These are phyloP conservation scores for Mustelus asterias DNA, from an alignment of 2,113 vertebrate genomes.

Conservation along the genomic window DNA sequence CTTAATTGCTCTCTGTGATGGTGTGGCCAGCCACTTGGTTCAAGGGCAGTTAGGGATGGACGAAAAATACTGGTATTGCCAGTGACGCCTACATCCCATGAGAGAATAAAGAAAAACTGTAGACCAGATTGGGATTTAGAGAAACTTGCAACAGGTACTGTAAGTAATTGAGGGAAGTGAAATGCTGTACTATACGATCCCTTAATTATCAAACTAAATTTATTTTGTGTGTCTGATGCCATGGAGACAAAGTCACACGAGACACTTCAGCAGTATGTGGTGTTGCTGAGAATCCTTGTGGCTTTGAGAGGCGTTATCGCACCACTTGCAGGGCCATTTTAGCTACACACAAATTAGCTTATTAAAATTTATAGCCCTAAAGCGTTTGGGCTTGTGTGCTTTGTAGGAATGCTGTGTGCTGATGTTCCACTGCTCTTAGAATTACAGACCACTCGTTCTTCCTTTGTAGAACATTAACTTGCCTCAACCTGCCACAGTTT, in stretches of 20 bases:
- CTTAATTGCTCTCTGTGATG: too few species aligned
- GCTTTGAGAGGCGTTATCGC: neutral
- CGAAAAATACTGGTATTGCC: too few species aligned
- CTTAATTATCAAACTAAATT: neutral
- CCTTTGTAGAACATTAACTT: neutral
- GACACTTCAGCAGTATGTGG: neutral
- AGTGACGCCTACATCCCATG: too few species aligned
- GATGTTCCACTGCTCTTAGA: neutral
- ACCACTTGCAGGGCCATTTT: neutral
- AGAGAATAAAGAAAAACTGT: too few species aligned
- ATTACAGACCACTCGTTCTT: neutral
- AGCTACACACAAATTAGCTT: neutral
- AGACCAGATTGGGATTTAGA: neutral
- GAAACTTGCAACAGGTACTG: neutral
- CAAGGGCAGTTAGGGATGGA: too few species aligned
- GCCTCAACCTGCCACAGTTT: neutral
- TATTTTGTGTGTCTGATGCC: neutral
- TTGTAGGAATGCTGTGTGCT: neutral
- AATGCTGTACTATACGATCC: neutral
- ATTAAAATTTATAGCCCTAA: neutral
- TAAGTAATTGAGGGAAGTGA: neutral
- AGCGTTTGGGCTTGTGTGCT: neutral
- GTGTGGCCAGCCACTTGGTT: too few species aligned
- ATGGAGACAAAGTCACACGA: neutral
- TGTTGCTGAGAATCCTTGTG: slow-evolving; percentile 2